A percentile compares a stretch with the other conserved stretches of the same genome.
Conservation (phyloP, 1,140 invertebrate genomes). For the Manduca sexta region DNA sequence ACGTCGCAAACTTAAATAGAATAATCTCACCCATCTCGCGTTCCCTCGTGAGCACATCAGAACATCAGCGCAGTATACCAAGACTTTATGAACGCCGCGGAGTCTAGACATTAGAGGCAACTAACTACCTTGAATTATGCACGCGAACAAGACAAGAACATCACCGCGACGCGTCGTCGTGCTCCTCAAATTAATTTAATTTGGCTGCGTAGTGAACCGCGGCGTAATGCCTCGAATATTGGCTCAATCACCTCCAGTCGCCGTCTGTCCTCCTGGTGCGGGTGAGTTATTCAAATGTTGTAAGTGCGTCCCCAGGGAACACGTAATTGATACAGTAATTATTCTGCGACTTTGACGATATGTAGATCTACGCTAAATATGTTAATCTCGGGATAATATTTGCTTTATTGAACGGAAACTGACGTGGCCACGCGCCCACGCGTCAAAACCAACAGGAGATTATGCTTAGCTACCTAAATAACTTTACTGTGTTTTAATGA, state of each 20-base stretch:
- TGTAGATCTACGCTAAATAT: slow-evolving; percentile 6
- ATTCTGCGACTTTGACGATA: slow-evolving; percentile 9
- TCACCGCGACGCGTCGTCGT: slow-evolving; percentile 16
- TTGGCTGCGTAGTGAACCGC: slow-evolving; percentile 18
- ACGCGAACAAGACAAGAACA: slow-evolving; percentile 10
- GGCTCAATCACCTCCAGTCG: slow-evolving; percentile 15
- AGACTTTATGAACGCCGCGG: neutral
- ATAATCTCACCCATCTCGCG: too few species aligned
- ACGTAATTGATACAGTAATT: slow-evolving; percentile 20
- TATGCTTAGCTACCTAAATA: too few species aligned
- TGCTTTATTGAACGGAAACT: slow-evolving; percentile 4
- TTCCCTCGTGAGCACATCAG: too few species aligned
- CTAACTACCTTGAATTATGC: slow-evolving; percentile 32
- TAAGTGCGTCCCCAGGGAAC: slow-evolving; percentile 9
- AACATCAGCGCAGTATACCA: neutral
- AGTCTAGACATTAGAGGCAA: too few species aligned
- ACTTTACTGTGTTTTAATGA: too few species aligned
- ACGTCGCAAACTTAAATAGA: too few species aligned
- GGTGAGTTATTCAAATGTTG: slow-evolving; percentile 24
- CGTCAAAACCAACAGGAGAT: too few species aligned
- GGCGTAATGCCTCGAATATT: slow-evolving; percentile 21
- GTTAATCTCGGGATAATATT: slow-evolving; percentile 8
- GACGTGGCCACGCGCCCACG: neutral
- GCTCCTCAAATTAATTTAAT: slow-evolving; percentile 41
- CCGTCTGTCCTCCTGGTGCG: slow-evolving; percentile 8